Evolutionary conservation across 2,888 invertebrate species (phyloP), one percentile per base, ranked within the genome.

Genomic region (Chymomyza fuscimana): DNA sequence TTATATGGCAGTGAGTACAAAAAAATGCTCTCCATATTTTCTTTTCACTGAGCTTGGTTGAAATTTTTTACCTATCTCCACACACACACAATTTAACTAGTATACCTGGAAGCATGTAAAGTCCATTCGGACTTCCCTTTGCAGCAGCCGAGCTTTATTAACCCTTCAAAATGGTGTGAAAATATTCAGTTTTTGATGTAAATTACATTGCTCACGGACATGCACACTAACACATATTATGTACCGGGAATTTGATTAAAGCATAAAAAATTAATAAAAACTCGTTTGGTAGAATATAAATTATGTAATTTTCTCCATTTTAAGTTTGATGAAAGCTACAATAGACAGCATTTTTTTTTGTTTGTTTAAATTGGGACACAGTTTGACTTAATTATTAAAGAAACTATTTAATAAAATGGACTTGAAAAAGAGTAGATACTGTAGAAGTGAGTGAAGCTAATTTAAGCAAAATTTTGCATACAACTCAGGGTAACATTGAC

Each of bases 281-380:
- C 66, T 60, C 68, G 22, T 12, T 10, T n/a, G 36, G n/a, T 59
- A 68, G 67, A 54, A 62, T 76, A 69, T 69, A 80, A 76, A 81
- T 80, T 78, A 80, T 9, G 36, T 1, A 9, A 9, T 9, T 36
- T 82, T 86, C 4, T 86, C 81, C 81, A 83, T 82, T 82, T 82
- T 78, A 82, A 82, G 86, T 86, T 82, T 73, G 86, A 83, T 78
- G 70, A 19, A 19, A 19, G 52, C 52, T n/a, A 2, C 1, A 6
- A 5, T 4, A 25, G 25, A 25, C 2, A 25, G 25, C 25, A 25
- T 25, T 5, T 32, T 32, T 32, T 7, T 32, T 4, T 1, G 32
- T 7, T 32, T 32, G 9, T 32, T 5, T 32, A 32, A 32, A 32
- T 32, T 32, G 9, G 4, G 6, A 7, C 5, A 1, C 5, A 32